Conservation (phyloP, 2,113 vertebrate species). For the Labrus mixtus region DNA sequence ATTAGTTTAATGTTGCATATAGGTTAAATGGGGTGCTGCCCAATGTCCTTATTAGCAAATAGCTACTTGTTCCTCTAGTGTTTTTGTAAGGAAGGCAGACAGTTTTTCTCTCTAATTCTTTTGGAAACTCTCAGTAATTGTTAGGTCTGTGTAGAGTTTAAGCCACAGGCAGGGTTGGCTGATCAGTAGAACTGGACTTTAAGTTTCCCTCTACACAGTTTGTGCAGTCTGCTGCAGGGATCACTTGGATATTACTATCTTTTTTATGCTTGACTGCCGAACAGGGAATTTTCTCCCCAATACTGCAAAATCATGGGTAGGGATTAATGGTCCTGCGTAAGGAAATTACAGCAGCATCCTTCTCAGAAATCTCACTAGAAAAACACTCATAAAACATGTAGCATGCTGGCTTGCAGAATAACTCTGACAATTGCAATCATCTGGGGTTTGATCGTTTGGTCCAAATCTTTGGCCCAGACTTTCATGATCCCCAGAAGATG, state of each 20-base stretch:
- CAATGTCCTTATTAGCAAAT: slow-evolving; percentile 20
- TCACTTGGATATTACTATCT: slow-evolving; percentile 1
- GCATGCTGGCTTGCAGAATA: not conserved
- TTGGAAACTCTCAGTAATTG: slow-evolving; percentile 41
- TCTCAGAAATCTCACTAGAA: not conserved
- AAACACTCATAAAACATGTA: not conserved
- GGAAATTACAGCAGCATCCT: slow-evolving; percentile 12
- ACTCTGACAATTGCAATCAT: not conserved
- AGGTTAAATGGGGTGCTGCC: slow-evolving; percentile 45
- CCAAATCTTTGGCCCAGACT: not conserved
- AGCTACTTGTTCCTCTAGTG: slow-evolving; percentile 24
- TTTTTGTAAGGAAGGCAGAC: slow-evolving; percentile 23
- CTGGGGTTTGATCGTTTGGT: not conserved
- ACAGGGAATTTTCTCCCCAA: slow-evolving; percentile 15
- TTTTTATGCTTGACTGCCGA: slow-evolving; percentile 5
- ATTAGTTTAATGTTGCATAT: slow-evolving; percentile 56
- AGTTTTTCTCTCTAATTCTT: slow-evolving; percentile 23
- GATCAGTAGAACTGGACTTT: slow-evolving; percentile 13
- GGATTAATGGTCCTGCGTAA: slow-evolving; percentile 12
- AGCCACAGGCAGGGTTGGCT: slow-evolving; percentile 23
- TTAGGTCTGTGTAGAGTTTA: slow-evolving; percentile 11
- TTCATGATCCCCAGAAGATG: not conserved
- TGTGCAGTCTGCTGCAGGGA: slow-evolving; percentile 16
- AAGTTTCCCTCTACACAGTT: slow-evolving; percentile 5
- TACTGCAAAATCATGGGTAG: not conserved